These are phyloP conservation scores for Salmo trutta DNA, from an alignment of 2,797 vertebrate species.

Conservation along the genomic window DNA sequence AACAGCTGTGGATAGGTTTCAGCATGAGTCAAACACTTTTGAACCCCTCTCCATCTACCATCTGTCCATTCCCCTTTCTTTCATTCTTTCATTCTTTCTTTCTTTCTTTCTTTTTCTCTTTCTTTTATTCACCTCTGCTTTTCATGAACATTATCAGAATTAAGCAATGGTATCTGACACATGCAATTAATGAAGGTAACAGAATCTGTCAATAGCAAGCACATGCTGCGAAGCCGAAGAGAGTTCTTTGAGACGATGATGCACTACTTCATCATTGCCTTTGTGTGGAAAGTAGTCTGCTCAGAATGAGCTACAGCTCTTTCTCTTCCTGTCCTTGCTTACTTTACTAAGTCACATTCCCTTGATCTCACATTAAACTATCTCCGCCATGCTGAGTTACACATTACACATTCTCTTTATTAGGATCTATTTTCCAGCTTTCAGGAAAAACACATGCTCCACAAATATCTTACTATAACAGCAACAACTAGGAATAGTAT, in stretches of 20 bases:
- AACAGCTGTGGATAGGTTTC: constrained; percentile 51
- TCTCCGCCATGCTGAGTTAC: constrained; percentile 18
- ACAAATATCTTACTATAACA: neutral
- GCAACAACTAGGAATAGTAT: neutral
- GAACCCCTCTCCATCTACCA: constrained; percentile 23
- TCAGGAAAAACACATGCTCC: neutral
- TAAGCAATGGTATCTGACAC: constrained; percentile 42
- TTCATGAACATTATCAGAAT: constrained; percentile 32
- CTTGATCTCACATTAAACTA: constrained; percentile 18
- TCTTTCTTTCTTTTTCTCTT: constrained; percentile 14
- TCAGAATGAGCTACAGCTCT: constrained; percentile 19
- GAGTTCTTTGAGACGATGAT: constrained; percentile 24
- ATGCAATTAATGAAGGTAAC: constrained; percentile 49
- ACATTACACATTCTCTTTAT: neutral
- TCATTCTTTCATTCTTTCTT: constrained; percentile 11
- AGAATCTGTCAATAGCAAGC: constrained; percentile 22
- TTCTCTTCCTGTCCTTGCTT: constrained; percentile 20
- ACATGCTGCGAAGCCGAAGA: constrained; percentile 29
- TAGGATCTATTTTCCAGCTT: constrained; percentile 1
- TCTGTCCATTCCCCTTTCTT: constrained; percentile 1
- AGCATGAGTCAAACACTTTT: constrained; percentile 7
- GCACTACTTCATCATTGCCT: constrained; percentile 4
- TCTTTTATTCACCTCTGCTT: constrained; percentile 19
- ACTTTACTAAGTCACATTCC: constrained; percentile 23
- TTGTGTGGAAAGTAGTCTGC: constrained; percentile 15